A percentile compares a stretch with the other conserved stretches of the same genome.
Evolutionary conservation across 2,113 vertebrate species (phyloP).

Genomic region (Illadopsis cleaveri): DNA sequence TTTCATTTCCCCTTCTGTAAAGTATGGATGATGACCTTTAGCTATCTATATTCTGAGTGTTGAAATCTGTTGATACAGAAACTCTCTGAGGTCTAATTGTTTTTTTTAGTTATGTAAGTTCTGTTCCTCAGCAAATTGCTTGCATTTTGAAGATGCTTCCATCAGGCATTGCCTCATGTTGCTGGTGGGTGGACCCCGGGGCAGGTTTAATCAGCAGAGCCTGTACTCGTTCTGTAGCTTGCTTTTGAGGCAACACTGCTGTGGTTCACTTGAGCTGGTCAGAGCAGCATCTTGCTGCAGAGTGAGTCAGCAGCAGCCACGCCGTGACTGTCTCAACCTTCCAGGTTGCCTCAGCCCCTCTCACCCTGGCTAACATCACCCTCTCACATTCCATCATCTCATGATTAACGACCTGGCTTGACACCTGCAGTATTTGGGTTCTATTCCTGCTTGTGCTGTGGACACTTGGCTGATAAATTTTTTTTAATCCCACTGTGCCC

Average conservation of each 20-base stretch:
- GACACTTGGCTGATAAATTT: not conserved
- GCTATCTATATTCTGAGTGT: not conserved
- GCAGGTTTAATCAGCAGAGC: not conserved
- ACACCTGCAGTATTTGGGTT: not conserved
- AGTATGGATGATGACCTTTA: not conserved
- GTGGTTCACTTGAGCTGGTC: not conserved
- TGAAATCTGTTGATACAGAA: constrained; percentile 17
- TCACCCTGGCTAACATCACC: not conserved
- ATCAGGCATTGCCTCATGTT: not conserved
- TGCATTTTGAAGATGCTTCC: constrained; percentile 14
- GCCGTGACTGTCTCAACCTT: not conserved
- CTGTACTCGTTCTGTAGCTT: not conserved
- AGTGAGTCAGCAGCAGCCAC: constrained; percentile 32
- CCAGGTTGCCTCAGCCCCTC: not conserved
- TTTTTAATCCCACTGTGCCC: not conserved
- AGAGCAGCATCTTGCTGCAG: not conserved
- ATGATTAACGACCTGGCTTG: not conserved
- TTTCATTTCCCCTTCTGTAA: not conserved
- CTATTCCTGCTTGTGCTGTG: not conserved
- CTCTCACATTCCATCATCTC: accelerated
- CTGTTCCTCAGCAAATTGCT: not conserved
- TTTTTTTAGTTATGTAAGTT: constrained; percentile 1
- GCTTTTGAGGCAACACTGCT: not conserved
- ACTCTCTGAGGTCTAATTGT: not conserved
- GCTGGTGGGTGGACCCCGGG: not conserved